A percentile compares a stretch with the other conserved stretches of the same genome.
Evolutionary conservation across 2,113 vertebrate species (phyloP).

Genomic region (Heterocephalus glaber): DNA sequence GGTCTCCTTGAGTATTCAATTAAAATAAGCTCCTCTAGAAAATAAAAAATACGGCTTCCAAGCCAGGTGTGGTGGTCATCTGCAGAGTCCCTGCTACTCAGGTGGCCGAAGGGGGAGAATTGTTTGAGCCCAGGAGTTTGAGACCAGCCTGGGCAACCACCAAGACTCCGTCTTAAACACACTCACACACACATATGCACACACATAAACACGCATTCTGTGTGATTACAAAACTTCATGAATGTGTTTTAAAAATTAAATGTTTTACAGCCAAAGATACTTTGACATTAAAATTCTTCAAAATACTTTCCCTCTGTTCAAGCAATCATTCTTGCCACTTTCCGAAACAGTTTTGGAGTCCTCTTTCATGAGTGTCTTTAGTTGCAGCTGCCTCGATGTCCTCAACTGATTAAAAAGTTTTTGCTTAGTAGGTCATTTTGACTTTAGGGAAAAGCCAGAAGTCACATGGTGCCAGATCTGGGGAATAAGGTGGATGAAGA

Average conservation of each 20-base stretch:
- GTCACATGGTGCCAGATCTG: neutral
- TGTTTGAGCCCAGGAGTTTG: neutral
- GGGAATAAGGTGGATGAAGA: neutral
- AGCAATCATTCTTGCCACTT: neutral
- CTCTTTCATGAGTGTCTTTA: neutral
- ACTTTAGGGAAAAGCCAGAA: neutral
- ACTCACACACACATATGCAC: neutral
- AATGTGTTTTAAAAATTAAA: neutral
- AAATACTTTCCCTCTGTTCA: neutral
- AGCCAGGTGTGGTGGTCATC: neutral
- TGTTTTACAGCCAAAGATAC: neutral
- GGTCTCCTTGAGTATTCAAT: conserved; percentile 35
- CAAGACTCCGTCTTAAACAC: neutral
- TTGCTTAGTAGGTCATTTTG: neutral
- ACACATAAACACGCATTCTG: neutral
- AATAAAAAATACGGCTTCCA: conserved; percentile 38
- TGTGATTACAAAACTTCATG: neutral
- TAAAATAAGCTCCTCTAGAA: conserved; percentile 38
- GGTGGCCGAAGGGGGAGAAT: neutral
- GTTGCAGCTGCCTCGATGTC: neutral
- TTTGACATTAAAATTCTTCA: neutral
- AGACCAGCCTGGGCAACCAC: neutral
- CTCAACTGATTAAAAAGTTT: neutral
- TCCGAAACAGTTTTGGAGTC: neutral
- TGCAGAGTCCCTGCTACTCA: neutral